Evolutionary conservation across 2,113 vertebrate species (phyloP).

Genomic region (Mormoops blainvillei): DNA sequence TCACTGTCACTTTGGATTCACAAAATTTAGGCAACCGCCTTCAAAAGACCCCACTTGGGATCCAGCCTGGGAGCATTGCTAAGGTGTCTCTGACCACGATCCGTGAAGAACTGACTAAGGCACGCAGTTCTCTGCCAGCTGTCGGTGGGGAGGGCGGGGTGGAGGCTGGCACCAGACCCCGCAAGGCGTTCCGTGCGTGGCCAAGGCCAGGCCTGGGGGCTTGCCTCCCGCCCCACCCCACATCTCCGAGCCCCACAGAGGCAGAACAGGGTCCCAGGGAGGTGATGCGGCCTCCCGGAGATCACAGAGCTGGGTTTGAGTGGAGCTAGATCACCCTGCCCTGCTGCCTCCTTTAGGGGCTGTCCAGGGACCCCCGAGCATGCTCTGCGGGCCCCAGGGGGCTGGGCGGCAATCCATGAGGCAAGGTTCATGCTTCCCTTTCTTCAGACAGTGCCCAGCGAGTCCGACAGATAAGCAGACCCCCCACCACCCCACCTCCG

Average conservation of each 20-base stretch:
- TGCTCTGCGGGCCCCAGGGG: not conserved
- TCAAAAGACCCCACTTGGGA: not conserved
- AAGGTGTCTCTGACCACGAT: not conserved
- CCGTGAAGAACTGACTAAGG: not conserved
- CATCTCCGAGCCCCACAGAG: accelerated
- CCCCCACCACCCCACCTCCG: too few relatives aligned
- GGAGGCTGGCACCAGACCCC: not conserved
- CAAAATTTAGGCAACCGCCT: not conserved
- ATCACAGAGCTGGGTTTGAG: not conserved
- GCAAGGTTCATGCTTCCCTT: accelerated
- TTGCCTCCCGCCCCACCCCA: accelerated
- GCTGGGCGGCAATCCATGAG: not conserved
- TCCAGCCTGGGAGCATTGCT: not conserved
- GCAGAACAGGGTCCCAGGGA: accelerated
- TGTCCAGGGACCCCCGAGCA: not conserved
- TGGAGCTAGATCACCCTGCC: accelerated
- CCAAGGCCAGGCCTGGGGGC: accelerated
- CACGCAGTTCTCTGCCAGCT: not conserved
- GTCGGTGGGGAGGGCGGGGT: accelerated
- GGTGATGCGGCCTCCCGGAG: accelerated
- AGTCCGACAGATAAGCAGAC: not conserved
- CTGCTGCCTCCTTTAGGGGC: not conserved
- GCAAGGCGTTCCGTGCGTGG: not conserved
- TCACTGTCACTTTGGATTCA: not conserved
- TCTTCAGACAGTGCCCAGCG: accelerated